Evolutionary conservation across 1,140 invertebrate species (phyloP).

Genomic region (Sitophilus oryzae): DNA sequence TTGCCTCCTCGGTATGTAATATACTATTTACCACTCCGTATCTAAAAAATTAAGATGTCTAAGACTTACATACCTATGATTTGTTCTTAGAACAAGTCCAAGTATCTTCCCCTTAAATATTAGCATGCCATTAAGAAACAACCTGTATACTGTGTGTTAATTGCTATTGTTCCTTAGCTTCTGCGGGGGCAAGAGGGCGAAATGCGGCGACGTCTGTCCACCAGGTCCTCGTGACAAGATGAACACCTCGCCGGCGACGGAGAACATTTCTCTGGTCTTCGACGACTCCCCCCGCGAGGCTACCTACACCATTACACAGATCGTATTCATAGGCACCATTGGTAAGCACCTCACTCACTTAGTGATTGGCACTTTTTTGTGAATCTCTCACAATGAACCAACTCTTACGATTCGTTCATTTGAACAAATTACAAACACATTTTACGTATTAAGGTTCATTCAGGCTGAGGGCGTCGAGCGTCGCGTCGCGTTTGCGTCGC

Average conservation of each 20-base stretch:
- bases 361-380: no score
- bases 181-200: slow-evolving; percentile 23
- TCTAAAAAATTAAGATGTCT: not conserved
- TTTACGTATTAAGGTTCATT: no score
- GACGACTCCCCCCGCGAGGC: slow-evolving; percentile 49
- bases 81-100: not conserved
- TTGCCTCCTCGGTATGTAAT: no score
- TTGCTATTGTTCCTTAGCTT: slow-evolving; percentile 13
- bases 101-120: not conserved
- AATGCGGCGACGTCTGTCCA: slow-evolving; percentile 43
- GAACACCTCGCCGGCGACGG: slow-evolving; percentile 44
- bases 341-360: no score
- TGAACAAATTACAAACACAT: no score
- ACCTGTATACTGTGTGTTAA: not conserved
- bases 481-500: no score
- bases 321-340: slow-evolving; percentile 65
- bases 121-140: not conserved
- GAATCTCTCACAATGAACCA: no score
- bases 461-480: no score
- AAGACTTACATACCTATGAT: not conserved
- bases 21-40: not conserved
- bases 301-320: slow-evolving; percentile 60
- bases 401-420: no score
- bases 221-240: slow-evolving; percentile 43
- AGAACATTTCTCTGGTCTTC: slow-evolving; percentile 49